These are phyloP conservation scores for Lepetodrilus schrolli DNA, from an alignment of 2,888 invertebrate species.

Conservation along the genomic window DNA sequence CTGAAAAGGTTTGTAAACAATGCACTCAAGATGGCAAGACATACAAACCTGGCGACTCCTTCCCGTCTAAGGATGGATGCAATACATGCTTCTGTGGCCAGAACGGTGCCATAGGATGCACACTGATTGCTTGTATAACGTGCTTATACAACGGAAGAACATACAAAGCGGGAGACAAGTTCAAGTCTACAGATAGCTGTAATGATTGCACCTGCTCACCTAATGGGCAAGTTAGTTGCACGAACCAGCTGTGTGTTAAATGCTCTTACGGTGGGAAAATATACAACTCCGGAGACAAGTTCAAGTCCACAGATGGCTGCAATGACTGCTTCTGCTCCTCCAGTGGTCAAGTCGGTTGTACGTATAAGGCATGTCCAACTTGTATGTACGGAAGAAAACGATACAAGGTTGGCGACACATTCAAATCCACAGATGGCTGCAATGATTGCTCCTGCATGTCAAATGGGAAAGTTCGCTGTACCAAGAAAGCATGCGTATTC, in stretches of 20 bases:
- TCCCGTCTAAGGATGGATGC: slow-evolving; percentile 26
- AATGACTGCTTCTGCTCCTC: slow-evolving; percentile 32
- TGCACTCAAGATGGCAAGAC: background rate
- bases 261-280: slow-evolving; percentile 27
- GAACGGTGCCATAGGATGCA: background rate
- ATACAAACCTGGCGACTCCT: background rate
- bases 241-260: background rate
- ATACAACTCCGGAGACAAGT: slow-evolving; percentile 29
- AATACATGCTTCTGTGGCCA: slow-evolving; percentile 19
- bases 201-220: slow-evolving; percentile 14
- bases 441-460: slow-evolving; percentile 14
- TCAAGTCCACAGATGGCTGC: slow-evolving; percentile 34
- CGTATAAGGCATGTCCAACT: slow-evolving; percentile 33
- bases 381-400: background rate
- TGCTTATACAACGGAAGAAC: slow-evolving; percentile 21
- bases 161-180: slow-evolving; percentile 30
- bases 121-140: slow-evolving; percentile 3
- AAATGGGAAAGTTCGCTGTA: background rate
- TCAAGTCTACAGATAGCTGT: slow-evolving; percentile 19
- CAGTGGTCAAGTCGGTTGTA: slow-evolving; percentile 29
- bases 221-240: slow-evolving; percentile 8
- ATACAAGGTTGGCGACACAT: background rate
- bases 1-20: slow-evolving; percentile 21
- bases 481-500: slow-evolving; percentile 12
- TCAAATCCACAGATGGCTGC: slow-evolving; percentile 26